Evolutionary conservation across 2,888 invertebrate genomes (phyloP), one percentile per base, ranked within the genome.

Genomic region (Notodonta dromedarius): DNA sequence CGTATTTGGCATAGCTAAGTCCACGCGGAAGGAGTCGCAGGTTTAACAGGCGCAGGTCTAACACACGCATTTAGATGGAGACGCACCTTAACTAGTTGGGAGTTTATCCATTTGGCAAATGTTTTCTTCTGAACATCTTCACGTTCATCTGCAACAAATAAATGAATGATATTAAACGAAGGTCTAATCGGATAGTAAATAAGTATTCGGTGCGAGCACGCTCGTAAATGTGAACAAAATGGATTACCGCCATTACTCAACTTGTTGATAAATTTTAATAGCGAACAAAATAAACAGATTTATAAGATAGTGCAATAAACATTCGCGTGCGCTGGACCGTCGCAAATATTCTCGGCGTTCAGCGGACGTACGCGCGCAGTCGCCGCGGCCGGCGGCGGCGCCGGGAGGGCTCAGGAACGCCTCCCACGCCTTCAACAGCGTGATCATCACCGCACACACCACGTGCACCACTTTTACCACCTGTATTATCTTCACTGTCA

Each of bases 71-170:
- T 24, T 24, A 24, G 24, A 24, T 24, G 13, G 13, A 46, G 9
- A 46, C 46, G 46, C 87, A 96, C 97, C 94, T 98, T 98, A 51
- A 95, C 94, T 60, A 98, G 93, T 87, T 98, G 97, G 44, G 97
- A 96, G 87, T 97, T 97, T 80, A 97, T 97, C 97, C 97, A 97
- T 94, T 98, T 98, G 64, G 98, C 96, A 87, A 98, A 98, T 0
- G 98, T 98, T 91, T 98, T 98, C 94, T 98, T 98, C 89, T 98
- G 98, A 62, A 98, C 97, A 88, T 98, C 98, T 90, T 98, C 98
- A 76, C 98, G 95, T 89, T 98, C 98, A 94, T 98, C 98, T 98
- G 94, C 14, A 95, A 95, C 73, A 78, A 79, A 69, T 68, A 67
- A 74, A 76, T 3, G 14, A 12, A 50, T 7, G 16, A 13, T 46